Evolutionary conservation across 2,888 invertebrate genomes (phyloP).

Genomic region (Clusia tigrina): DNA sequence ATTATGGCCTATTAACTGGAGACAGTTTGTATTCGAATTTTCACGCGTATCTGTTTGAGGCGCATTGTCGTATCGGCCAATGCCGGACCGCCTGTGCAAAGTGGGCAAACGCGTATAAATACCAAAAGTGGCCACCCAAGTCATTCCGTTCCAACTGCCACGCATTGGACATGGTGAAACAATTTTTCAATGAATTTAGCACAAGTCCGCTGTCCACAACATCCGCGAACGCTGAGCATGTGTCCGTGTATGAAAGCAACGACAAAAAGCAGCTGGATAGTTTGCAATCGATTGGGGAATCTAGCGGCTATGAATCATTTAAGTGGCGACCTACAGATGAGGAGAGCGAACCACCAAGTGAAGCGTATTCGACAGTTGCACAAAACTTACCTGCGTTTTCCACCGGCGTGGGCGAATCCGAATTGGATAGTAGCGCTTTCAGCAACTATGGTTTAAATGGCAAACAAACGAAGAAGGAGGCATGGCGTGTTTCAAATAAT

Average conservation of each 20-base stretch:
- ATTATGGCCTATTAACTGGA: conserved; percentile 66
- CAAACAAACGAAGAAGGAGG: conserved; percentile 36
- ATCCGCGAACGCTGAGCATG: background rate
- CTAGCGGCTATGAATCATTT: conserved; percentile 80
- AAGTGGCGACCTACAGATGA: conserved; percentile 69
- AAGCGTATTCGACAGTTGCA: conserved; percentile 23
- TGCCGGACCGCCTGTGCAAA: conserved; percentile 77
- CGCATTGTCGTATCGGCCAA: conserved; percentile 77
- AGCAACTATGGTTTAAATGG: conserved; percentile 34
- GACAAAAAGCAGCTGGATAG: conserved; percentile 67
- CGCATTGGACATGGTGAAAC: conserved; percentile 58
- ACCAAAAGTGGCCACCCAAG: conserved; percentile 59
- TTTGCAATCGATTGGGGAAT: conserved; percentile 75
- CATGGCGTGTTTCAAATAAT: conserved; percentile 58
- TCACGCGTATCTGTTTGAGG: conserved; percentile 87
- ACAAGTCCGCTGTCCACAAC: conserved; percentile 28
- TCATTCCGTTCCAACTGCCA: conserved; percentile 40
- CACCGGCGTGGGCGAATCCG: conserved; percentile 37
- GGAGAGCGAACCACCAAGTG: conserved; percentile 46
- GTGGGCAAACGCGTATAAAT: conserved; percentile 85
- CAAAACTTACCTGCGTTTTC: too few relatives aligned
- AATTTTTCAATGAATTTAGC: conserved; percentile 60
- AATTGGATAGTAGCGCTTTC: conserved; percentile 49
- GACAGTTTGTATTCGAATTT: conserved; percentile 82
- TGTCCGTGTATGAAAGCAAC: conserved; percentile 41